Base-by-base conservation (phyloP, 1,140 invertebrate genomes). In the Orussus abietinus region DNA sequence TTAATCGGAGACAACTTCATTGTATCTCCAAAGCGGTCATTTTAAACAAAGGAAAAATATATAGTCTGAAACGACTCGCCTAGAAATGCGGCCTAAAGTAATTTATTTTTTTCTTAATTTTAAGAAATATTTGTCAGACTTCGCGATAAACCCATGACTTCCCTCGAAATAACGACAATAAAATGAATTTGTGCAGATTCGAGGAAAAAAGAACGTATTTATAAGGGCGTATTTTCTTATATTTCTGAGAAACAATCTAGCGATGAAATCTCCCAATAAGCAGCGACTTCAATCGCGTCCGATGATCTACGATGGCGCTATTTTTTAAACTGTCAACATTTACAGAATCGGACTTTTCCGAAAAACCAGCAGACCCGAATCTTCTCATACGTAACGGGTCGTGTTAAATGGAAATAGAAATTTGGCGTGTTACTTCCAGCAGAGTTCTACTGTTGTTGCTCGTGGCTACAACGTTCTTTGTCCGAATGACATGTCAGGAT, bases 391-490 rank as follows among this genome's bases (percentile, higher is more conserved):
- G 34, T 36, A 9, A 11, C 13, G 7, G 7, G 21, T 3, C 3
- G 34, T 19, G 17, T 36, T 36, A 36, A 18, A 36, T 36, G 34
- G 34, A 36, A 36, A 7, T 36, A 7, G 18, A 18, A 10, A 20
- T 20, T 36, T 20, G 17, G n/a, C 18, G 13, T 36, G 22, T n/a
- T n/a, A n/a, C n/a, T n/a, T n/a, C n/a, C n/a, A n/a, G n/a, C n/a
- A n/a, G n/a, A n/a, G n/a, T n/a, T n/a, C n/a, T n/a, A n/a, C n/a
- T n/a, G n/a, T n/a, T 42, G 20, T 42, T 21, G 29, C 13, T 42
- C 11, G 12, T 22, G 5, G 9, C 18, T 2, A 34, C 12, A 10
- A 34, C 18, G 21, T 3, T 41, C 21, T 20, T 31, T 10, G 3
- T 17, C 12, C 13, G 22, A n/a, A 18, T 13, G 5, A 25, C 19